Percentiles rank a stretch among this genome's conserved stretches.
Evolutionary conservation across 2,797 vertebrate species (phyloP).

Genomic region (Tenualosa thibaudeaui): DNA sequence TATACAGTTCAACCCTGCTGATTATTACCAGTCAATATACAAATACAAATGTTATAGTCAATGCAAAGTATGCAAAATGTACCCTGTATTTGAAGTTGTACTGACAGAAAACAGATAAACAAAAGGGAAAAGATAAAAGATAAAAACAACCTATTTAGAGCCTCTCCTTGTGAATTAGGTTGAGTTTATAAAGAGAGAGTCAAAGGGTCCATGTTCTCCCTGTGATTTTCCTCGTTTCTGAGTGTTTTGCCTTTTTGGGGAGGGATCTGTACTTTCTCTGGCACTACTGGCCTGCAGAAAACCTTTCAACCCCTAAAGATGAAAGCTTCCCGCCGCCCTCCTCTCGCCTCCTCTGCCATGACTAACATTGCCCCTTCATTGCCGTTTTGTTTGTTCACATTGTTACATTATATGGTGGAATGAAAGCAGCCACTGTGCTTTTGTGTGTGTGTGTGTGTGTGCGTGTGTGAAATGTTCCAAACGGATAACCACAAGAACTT

Average conservation of each 20-base stretch:
- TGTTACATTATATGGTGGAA: constrained; percentile 5
- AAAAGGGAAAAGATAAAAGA: neutral
- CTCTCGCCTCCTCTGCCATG: neutral
- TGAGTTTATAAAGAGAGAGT: neutral
- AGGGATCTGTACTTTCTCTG: neutral
- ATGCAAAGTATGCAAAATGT: neutral
- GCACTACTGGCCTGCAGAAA: neutral
- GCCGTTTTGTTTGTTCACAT: constrained; percentile 16
- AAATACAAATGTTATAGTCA: neutral
- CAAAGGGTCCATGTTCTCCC: neutral
- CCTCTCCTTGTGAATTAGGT: neutral
- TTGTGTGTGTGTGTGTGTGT: neutral
- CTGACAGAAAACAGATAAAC: neutral
- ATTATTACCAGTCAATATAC: neutral
- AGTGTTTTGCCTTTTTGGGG: neutral
- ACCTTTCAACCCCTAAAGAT: neutral
- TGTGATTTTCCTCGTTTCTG: neutral
- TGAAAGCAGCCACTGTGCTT: constrained; percentile 26
- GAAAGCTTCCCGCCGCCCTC: neutral
- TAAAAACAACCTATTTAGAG: neutral
- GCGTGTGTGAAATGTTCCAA: constrained; percentile 11
- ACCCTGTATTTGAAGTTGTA: neutral
- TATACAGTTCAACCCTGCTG: neutral
- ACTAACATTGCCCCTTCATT: neutral
- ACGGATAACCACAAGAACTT: constrained; percentile 33